phyloP scores from a whole-genome alignment of 1,140 invertebrate species.

The Mycetomoellerius zeteki region DNA sequence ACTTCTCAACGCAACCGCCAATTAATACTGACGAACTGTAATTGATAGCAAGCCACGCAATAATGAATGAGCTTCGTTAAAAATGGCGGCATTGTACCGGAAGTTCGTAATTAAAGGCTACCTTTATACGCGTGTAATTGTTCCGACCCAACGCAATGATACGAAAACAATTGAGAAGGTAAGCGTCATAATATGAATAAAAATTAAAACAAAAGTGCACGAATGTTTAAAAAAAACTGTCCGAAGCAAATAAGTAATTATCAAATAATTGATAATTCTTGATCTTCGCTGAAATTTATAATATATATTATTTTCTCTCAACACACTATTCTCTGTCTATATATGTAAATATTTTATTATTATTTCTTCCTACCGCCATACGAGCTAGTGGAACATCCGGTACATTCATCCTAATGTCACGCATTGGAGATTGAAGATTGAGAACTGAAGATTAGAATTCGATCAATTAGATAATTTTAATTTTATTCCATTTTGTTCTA shows the following conservation, averaged over 20 bases:
- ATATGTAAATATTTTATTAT: background rate
- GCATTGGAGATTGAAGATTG: no score
- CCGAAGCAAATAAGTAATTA: background rate
- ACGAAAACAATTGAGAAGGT: constrained; percentile 31
- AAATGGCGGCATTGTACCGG: constrained; percentile 25
- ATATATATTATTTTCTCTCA: background rate
- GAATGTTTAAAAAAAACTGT: background rate
- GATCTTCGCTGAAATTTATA: background rate
- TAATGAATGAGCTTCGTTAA: constrained; percentile 56
- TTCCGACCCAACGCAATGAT: constrained; percentile 27
- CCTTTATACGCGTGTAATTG: constrained; percentile 39
- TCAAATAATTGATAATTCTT: background rate
- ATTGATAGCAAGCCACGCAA: constrained; percentile 20
- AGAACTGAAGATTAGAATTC: no score
- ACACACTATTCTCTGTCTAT: background rate
- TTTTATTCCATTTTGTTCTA: no score
- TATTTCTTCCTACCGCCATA: background rate
- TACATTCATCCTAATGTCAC: background rate
- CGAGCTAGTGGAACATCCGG: background rate
- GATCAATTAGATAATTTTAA: no score
- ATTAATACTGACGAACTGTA: constrained; percentile 31
- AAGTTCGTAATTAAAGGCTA: constrained; percentile 52
- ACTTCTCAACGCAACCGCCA: constrained; percentile 9
- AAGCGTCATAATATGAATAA: background rate
- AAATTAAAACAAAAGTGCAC: background rate